phyloP scores from a whole-genome alignment of 2,888 invertebrate species.

The Apoda limacodes region DNA sequence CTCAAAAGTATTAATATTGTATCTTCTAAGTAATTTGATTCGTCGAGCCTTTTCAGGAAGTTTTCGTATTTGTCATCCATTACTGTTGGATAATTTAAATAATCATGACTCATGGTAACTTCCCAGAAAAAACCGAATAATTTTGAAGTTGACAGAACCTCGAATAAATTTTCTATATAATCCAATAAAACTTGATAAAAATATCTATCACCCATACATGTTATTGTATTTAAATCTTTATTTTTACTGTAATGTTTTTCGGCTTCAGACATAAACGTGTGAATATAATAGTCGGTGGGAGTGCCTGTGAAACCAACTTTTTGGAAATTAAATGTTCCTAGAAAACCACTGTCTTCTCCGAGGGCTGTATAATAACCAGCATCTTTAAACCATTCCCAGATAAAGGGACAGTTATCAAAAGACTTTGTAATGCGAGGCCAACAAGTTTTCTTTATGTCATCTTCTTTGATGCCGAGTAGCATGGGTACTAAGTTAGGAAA shows the following conservation, averaged over 20 bases:
- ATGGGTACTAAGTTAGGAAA: slow-evolving; percentile 90
- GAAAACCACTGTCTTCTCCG: slow-evolving; percentile 84
- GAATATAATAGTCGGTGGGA: slow-evolving; percentile 88
- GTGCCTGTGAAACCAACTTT: slow-evolving; percentile 81
- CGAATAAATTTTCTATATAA: slow-evolving; percentile 75
- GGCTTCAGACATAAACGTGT: slow-evolving; percentile 78
- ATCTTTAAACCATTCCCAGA: slow-evolving; percentile 84
- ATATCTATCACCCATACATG: slow-evolving; percentile 78
- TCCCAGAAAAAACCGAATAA: slow-evolving; percentile 90
- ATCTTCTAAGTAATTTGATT: slow-evolving; percentile 68
- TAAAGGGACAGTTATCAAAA: slow-evolving; percentile 84
- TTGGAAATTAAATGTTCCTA: slow-evolving; percentile 85
- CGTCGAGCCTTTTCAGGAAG: slow-evolving; percentile 68
- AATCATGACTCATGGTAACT: slow-evolving; percentile 86
- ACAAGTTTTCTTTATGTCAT: slow-evolving; percentile 74
- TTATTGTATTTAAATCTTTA: slow-evolving; percentile 71
- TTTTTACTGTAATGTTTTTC: slow-evolving; percentile 76
- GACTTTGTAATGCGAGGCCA: slow-evolving; percentile 67
- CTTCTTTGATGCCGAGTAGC: slow-evolving; percentile 76
- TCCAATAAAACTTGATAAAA: slow-evolving; percentile 79
- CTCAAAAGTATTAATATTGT: slow-evolving; percentile 82
- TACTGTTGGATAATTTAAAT: slow-evolving; percentile 79
- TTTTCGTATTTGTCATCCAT: slow-evolving; percentile 75
- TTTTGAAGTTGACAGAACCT: slow-evolving; percentile 65
- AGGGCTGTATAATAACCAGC: slow-evolving; percentile 82